Conservation (phyloP, 2,888 invertebrate species). For the Oligia strigilis region DNA sequence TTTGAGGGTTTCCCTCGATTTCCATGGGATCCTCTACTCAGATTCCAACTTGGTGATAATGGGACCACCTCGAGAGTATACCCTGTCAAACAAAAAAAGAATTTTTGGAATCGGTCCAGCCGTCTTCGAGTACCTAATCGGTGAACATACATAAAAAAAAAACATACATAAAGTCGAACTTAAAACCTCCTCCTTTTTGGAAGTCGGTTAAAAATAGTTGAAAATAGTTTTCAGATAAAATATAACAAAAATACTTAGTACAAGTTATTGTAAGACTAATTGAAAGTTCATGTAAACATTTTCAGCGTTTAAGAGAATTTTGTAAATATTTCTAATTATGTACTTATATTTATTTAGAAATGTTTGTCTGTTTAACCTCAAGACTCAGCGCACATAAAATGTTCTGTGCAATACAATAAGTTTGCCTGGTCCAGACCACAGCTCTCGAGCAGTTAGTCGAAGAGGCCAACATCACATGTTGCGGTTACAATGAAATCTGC, state of each 20-base stretch:
- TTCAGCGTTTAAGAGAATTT: slow-evolving; percentile 11
- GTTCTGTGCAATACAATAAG: slow-evolving; percentile 40
- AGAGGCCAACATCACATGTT: slow-evolving; percentile 16
- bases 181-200: no score
- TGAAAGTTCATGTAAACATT: slow-evolving; percentile 26
- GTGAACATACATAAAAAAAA: no score
- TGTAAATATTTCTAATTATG: slow-evolving; percentile 29
- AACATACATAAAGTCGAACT: no score
- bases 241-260: slow-evolving; percentile 13
- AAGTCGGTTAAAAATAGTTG: slow-evolving; percentile 14
- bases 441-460: slow-evolving; percentile 7
- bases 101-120: no score
- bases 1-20: no score
- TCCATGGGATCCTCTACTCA: no score
- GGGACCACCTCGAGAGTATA: no score
- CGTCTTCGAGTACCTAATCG: no score
- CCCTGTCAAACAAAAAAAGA: no score
- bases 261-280: slow-evolving; percentile 9
- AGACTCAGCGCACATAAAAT: slow-evolving; percentile 26
- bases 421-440: slow-evolving; percentile 27
- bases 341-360: slow-evolving; percentile 51
- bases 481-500: slow-evolving; percentile 21
- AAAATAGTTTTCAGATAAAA: slow-evolving; percentile 20
- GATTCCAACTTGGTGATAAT: no score
- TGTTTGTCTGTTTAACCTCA: slow-evolving; percentile 48